Evolutionary conservation across 2,113 vertebrate species (phyloP).

Genomic region (Petaurus breviceps): DNA sequence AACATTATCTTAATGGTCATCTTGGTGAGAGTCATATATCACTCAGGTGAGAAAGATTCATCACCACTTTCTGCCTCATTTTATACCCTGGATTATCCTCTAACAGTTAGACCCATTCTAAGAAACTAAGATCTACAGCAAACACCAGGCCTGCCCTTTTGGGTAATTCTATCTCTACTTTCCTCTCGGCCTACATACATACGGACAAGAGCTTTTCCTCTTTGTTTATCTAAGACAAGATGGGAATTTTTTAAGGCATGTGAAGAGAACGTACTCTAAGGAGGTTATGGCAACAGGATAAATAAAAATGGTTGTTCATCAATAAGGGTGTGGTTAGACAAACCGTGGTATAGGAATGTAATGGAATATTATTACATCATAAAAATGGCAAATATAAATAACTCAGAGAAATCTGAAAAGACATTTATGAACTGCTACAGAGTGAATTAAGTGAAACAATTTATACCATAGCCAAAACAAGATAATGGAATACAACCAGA

Average conservation of each 20-base stretch:
- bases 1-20: background rate
- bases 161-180: background rate
- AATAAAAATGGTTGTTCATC: background rate
- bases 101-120: background rate
- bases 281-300: background rate
- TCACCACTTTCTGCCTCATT: background rate
- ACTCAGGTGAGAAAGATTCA: background rate
- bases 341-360: background rate
- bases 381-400: background rate
- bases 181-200: background rate
- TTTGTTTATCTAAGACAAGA: background rate
- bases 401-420: background rate
- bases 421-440: background rate
- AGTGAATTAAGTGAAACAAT: background rate
- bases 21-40: background rate
- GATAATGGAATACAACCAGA: background rate
- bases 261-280: background rate
- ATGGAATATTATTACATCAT: background rate
- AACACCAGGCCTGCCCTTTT: background rate
- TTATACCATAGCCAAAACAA: background rate
- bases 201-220: background rate
- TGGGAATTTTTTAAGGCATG: background rate
- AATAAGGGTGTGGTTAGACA: background rate
- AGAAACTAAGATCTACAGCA: background rate
- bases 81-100: background rate